These are phyloP conservation scores for Hypotaenidia okinawae DNA, from an alignment of 2,797 vertebrate species.

Conservation along the genomic window DNA sequence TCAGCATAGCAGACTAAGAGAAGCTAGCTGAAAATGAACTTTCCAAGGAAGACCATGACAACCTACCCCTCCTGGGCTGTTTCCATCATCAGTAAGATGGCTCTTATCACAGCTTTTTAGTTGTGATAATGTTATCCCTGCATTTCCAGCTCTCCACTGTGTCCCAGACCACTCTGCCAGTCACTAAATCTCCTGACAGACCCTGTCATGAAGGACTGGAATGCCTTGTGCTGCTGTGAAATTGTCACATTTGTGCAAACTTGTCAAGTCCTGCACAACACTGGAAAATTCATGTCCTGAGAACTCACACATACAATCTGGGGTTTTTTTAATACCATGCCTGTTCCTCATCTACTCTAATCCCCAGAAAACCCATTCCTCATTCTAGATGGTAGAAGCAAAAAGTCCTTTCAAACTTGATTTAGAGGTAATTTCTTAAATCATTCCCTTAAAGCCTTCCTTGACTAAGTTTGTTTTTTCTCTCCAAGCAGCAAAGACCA, in stretches of 20 bases:
- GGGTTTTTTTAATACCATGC: neutral
- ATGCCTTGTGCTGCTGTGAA: neutral
- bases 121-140: neutral
- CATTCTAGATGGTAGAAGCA: neutral
- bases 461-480: neutral
- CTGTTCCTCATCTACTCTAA: constrained; percentile 7
- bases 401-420: constrained; percentile 2
- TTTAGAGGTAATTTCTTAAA: constrained; percentile 1
- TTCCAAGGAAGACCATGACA: neutral
- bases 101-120: neutral
- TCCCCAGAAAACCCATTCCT: neutral
- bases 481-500: constrained; percentile 47
- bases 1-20: neutral
- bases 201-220: neutral
- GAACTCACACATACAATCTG: neutral
- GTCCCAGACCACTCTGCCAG: neutral
- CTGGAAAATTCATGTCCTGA: neutral
- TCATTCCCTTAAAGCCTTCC: neutral
- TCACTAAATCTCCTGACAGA: neutral
- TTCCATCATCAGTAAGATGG: neutral
- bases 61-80: neutral
- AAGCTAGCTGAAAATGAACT: neutral
- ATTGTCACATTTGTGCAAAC: neutral
- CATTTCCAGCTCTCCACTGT: neutral
- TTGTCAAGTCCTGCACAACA: neutral